Percentiles rank a stretch among this genome's conserved stretches.
Evolutionary conservation across 2,113 vertebrate genomes (phyloP).

Genomic region (Bagarius yarrelli): DNA sequence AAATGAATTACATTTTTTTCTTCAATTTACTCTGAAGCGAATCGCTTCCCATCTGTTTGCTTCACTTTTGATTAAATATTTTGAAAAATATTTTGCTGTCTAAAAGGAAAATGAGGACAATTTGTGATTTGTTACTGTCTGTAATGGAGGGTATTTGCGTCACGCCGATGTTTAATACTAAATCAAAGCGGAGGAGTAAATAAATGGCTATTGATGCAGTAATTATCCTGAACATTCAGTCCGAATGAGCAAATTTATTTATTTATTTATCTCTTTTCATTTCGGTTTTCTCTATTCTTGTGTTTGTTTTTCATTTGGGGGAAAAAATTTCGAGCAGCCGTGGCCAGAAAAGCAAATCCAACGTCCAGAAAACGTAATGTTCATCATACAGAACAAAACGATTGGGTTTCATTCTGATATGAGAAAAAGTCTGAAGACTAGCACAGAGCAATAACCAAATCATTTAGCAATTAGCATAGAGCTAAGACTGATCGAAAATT

Average conservation of each 20-base stretch:
- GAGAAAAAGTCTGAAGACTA: too few species aligned
- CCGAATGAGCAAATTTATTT: not conserved
- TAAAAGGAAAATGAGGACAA: not conserved
- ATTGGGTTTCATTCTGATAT: too few species aligned
- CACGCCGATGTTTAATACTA: not conserved
- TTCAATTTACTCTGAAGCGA: not conserved
- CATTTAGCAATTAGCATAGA: too few species aligned
- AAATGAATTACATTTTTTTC: not conserved
- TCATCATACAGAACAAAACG: too few species aligned
- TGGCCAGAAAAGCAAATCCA: too few species aligned
- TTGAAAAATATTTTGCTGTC: not conserved
- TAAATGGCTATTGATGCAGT: slow-evolving; percentile 5
- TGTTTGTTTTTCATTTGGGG: not conserved
- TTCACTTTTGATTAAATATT: not conserved
- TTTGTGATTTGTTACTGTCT: not conserved
- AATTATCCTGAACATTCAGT: slow-evolving; percentile 2
- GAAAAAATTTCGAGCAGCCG: too few species aligned
- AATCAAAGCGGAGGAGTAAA: not conserved
- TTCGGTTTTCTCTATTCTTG: not conserved
- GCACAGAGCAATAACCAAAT: too few species aligned
- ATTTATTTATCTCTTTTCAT: not conserved
- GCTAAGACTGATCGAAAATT: too few species aligned
- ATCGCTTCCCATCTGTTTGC: not conserved
- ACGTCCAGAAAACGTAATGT: too few species aligned
- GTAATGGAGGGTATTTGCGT: not conserved